Evolutionary conservation across 2,113 vertebrate genomes (phyloP), one percentile per base, ranked within the genome.

Genomic region (Sapajus apella): DNA sequence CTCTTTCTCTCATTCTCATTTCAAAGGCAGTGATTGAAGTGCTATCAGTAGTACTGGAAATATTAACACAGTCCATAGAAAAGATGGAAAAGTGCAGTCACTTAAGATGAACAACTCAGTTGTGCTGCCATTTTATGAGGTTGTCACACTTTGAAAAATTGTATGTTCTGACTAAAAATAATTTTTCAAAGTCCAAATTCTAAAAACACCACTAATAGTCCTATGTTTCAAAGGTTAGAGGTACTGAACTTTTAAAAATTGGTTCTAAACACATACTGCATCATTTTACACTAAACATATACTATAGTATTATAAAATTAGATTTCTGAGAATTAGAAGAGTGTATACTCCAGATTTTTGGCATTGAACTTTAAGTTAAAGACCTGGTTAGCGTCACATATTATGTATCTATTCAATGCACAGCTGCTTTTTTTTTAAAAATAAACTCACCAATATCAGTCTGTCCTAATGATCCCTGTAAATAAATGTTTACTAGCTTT

Each of bases 21-120:
- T 97, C 91, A 95, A 96, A 98, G 97, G 97, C 97, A 96, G 97
- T 86, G 70, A 90, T 6, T 90, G 96, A 88, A 64, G 80, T 89
- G 85, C 97, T 96, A 88, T 80, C 76, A 25, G 27, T 2, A 47
- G 43, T 30, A 43, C 70, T 64, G 50, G 85, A 94, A 91, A 97
- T 91, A 97, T 61, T 88, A 95, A 93, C 11, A 89, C 70, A 93
- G 87, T 47, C 35, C 73, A 75, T 73, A 77, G 72, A 77, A 58
- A 75, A 87, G 88, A 96, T 20, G 90, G 89, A 85, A 50, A 92
- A 50, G 56, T 27, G 4, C 58, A 87, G 82, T 55, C 76, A 91
- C 83, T 50, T 81, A 73, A 56, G 81, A 96, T 47, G 73, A 77
- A 94, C 76, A 93, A 37, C 47, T 90, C 77, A 90, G 70, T 47